phyloP scores from a whole-genome alignment of 2,888 invertebrate genomes.

The Aleiodes testaceus region DNA sequence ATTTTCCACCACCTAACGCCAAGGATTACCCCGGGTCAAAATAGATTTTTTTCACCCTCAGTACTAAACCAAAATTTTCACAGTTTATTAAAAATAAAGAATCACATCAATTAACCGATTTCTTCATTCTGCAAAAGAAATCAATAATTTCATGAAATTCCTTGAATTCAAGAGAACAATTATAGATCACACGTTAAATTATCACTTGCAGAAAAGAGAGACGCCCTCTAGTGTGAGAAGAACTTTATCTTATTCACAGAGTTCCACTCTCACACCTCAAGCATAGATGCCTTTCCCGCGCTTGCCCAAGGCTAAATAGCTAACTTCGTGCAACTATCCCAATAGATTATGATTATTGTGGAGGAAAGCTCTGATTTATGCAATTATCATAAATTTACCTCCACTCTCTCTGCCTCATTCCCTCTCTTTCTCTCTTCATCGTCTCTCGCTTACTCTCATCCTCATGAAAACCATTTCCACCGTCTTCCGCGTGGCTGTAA shows the following conservation, averaged over 20 bases:
- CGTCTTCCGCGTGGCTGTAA: conserved; percentile 67
- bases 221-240: conserved; percentile 43
- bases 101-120: not conserved
- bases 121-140: not conserved
- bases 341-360: conserved; percentile 73
- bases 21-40: conserved; percentile 64
- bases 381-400: conserved; percentile 71
- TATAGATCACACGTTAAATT: conserved; percentile 21
- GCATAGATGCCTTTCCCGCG: conserved; percentile 49
- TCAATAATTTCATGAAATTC: too few species aligned
- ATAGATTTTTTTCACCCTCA: conserved; percentile 61
- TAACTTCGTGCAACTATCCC: conserved; percentile 72
- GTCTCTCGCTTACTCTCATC: conserved; percentile 16
- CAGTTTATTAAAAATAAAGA: conserved; percentile 26
- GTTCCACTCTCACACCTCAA: conserved; percentile 49
- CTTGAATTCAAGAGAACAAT: conserved; percentile 20
- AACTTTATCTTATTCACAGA: conserved; percentile 66
- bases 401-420: conserved; percentile 48
- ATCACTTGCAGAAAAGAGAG: not conserved
- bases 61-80: conserved; percentile 22
- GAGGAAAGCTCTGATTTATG: conserved; percentile 72
- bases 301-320: conserved; percentile 71
- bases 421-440: conserved; percentile 36
- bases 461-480: conserved; percentile 47
- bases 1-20: conserved; percentile 64